These are phyloP conservation scores for Eupsilia transversa DNA, from an alignment of 2,888 invertebrate species.

Conservation along the genomic window DNA sequence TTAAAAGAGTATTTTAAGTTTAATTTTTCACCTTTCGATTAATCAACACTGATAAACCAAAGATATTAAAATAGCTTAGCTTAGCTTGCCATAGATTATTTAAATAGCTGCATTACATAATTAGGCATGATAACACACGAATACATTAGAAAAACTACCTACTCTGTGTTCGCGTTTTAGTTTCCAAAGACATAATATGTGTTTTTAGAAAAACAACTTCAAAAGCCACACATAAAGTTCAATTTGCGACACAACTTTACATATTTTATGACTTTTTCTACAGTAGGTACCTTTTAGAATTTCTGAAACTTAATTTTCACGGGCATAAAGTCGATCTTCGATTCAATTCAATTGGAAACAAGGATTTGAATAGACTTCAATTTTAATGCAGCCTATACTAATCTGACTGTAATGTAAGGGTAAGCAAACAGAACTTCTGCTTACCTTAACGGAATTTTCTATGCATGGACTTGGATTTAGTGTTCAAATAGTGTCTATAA, in stretches of 20 bases:
- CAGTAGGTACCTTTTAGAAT: background rate
- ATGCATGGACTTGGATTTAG: constrained; percentile 67
- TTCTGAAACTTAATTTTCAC: background rate
- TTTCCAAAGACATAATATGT: background rate
- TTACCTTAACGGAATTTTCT: constrained; percentile 70
- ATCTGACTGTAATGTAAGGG: constrained; percentile 25
- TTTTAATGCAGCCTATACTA: background rate
- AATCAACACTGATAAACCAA: background rate
- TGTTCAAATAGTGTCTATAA: constrained; percentile 71
- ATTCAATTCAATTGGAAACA: background rate
- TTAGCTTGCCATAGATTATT: too few relatives aligned
- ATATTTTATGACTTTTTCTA: background rate
- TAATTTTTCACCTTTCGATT: background rate
- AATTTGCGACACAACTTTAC: background rate
- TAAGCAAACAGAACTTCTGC: constrained; percentile 60
- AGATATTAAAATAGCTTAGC: too few relatives aligned
- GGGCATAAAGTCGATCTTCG: too few relatives aligned
- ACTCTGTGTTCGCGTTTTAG: background rate
- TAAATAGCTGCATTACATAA: background rate
- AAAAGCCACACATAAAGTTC: background rate
- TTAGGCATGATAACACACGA: background rate
- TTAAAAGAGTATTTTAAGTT: background rate
- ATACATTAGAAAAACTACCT: background rate
- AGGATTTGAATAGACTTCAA: background rate
- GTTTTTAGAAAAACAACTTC: background rate